These are phyloP conservation scores for Maniola hyperantus DNA, from an alignment of 2,888 invertebrate species.

Conservation along the genomic window DNA sequence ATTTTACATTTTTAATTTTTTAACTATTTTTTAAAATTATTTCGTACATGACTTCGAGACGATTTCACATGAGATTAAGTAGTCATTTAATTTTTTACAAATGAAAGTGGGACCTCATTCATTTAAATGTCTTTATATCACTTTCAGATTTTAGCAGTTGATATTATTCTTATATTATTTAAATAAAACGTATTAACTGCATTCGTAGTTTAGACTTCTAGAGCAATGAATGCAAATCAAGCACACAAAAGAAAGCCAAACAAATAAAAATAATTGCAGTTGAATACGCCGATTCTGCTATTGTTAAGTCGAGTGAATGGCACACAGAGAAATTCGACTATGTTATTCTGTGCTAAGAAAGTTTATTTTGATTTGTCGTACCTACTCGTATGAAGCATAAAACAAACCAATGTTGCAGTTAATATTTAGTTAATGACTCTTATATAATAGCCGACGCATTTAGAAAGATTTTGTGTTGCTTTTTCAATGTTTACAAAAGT, in stretches of 20 bases:
- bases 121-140: slow-evolving; percentile 38
- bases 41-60: slow-evolving; percentile 27
- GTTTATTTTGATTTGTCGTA: slow-evolving; percentile 64
- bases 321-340: slow-evolving; percentile 74
- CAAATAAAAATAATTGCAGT: slow-evolving; percentile 23
- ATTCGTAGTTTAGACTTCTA: neutral
- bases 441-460: neutral
- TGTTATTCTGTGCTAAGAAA: slow-evolving; percentile 70
- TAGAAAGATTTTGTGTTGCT: neutral
- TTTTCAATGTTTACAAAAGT: neutral
- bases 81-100: slow-evolving; percentile 38
- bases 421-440: neutral
- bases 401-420: slow-evolving; percentile 51
- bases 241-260: slow-evolving; percentile 29
- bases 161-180: slow-evolving; percentile 25
- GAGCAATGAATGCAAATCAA: slow-evolving; percentile 22
- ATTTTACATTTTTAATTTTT: slow-evolving; percentile 22
- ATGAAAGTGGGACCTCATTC: slow-evolving; percentile 37
- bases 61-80: slow-evolving; percentile 36
- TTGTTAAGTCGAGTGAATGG: slow-evolving; percentile 55
- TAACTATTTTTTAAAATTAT: slow-evolving; percentile 22
- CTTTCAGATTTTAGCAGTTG: slow-evolving; percentile 36
- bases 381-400: slow-evolving; percentile 64
- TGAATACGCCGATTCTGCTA: slow-evolving; percentile 43
- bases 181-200: slow-evolving; percentile 13